Base-by-base conservation (phyloP, 1,140 invertebrate genomes). In the Nephila pilipes region DNA sequence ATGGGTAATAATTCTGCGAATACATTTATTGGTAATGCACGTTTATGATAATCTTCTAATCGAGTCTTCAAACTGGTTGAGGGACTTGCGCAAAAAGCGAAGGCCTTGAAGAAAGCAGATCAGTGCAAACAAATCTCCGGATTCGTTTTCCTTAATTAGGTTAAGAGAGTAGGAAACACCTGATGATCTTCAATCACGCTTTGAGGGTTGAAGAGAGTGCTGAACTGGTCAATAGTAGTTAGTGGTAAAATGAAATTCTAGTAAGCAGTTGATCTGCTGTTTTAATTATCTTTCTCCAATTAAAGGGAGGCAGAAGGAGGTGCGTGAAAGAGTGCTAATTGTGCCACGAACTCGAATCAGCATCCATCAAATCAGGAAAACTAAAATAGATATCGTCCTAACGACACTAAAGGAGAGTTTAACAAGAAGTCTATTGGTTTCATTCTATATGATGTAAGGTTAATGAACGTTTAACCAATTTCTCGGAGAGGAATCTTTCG, bases 191-290 rank as follows among this genome's bases (percentile, higher is more conserved):
- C 75, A 83, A 91, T 91, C 79, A 60, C 75, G 22, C 89, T 65
- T 63, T 46, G 58, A 60, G 79, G 18, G 2, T 90, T 90, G 29
- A 14, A 46, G 16, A 8, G 65, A 55, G 14, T 87, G 55, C 10
- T 79, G 22, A 91, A 25, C 89, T 91, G 89, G 89, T 91, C 89
- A 91, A 91, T 91, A 91, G 89, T 79, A 91, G 89, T 91, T 91
- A 91, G 89, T 91, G 79, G 79, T 65, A n/a, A 83, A 60, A 91
- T 79, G 32, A 91, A 90, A 80, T 90, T 80, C 65, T 54, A 79
- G 65, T 79, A 80, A 83, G 89, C 32, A 91, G 89, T 91, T 83
- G 89, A 91, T 91, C 75, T 83, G 55, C 75, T 91, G 89, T 91
- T 91, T 91, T 91, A 91, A 83, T 91, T 91, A 83, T 38, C 36